These are phyloP conservation scores for Berghia stephanieae DNA, from an alignment of 1,140 invertebrate species.

Conservation along the genomic window DNA sequence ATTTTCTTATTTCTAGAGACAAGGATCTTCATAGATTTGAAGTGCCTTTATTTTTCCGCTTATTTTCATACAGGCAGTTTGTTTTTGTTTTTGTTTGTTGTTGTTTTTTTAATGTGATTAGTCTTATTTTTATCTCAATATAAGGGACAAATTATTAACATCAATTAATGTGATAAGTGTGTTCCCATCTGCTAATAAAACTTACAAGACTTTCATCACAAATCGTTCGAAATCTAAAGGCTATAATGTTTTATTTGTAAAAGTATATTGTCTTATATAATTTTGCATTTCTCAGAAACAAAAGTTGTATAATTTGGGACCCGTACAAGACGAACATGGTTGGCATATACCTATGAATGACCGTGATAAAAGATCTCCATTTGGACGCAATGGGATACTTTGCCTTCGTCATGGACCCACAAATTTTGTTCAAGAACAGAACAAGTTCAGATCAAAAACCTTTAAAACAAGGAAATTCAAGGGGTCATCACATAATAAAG, in stretches of 20 bases:
- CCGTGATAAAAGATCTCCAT: background rate
- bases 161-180: background rate
- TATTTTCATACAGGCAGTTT: too few relatives aligned
- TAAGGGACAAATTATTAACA: background rate
- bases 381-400: constrained; percentile 1
- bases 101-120: too few relatives aligned
- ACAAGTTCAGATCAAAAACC: background rate
- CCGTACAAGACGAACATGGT: constrained; percentile 22
- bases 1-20: too few relatives aligned
- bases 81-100: too few relatives aligned
- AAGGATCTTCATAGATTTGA: too few relatives aligned
- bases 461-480: background rate
- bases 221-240: background rate
- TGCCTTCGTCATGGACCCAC: constrained; percentile 11
- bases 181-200: background rate
- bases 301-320: constrained; percentile 16
- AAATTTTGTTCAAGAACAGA: background rate
- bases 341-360: constrained; percentile 30
- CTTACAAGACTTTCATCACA: background rate
- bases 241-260: background rate
- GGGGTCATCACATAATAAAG: background rate
- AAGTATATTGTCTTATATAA: background rate
- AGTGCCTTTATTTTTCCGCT: too few relatives aligned
- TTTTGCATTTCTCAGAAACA: constrained; percentile 2
- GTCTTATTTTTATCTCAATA: too few relatives aligned